A percentile compares a stretch with the other conserved stretches of the same genome.
Conservation (phyloP, 2,797 vertebrate genomes). For the Xyrichtys novacula region DNA sequence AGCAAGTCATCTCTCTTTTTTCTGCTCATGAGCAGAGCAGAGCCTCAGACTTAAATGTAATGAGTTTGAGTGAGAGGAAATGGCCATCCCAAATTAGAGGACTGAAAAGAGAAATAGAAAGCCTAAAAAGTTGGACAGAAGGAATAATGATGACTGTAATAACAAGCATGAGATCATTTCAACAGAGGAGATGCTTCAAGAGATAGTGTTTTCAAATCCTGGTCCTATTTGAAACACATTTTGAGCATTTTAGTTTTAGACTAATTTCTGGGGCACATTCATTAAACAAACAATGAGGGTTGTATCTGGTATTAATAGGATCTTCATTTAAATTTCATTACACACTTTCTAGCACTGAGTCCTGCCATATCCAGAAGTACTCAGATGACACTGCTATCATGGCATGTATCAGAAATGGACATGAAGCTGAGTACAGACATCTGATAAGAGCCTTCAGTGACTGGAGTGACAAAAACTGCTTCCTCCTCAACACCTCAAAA, state of each 20-base stretch:
- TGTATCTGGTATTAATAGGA: no score
- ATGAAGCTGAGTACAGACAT: no score
- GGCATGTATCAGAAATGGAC: no score
- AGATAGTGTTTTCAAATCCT: constrained; percentile 19
- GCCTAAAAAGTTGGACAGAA: neutral
- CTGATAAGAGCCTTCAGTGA: no score
- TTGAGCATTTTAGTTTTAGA: neutral
- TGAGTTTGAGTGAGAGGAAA: neutral
- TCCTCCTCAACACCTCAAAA: no score
- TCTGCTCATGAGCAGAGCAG: constrained; percentile 25
- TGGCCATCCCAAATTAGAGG: constrained; percentile 21
- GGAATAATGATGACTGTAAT: constrained; percentile 5
- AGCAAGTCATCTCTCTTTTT: constrained; percentile 15
- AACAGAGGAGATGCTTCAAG: constrained; percentile 19
- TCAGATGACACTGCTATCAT: no score
- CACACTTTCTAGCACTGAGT: no score
- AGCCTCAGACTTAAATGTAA: constrained; percentile 31
- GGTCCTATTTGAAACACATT: neutral
- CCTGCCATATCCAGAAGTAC: no score
- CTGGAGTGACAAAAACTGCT: no score
- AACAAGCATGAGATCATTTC: constrained; percentile 13
- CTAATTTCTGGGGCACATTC: neutral
- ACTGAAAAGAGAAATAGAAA: constrained; percentile 15
- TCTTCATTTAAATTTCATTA: no score
- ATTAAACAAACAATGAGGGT: neutral